Conservation (phyloP, 2,888 invertebrate genomes). For the Nymphalis polychloros region DNA sequence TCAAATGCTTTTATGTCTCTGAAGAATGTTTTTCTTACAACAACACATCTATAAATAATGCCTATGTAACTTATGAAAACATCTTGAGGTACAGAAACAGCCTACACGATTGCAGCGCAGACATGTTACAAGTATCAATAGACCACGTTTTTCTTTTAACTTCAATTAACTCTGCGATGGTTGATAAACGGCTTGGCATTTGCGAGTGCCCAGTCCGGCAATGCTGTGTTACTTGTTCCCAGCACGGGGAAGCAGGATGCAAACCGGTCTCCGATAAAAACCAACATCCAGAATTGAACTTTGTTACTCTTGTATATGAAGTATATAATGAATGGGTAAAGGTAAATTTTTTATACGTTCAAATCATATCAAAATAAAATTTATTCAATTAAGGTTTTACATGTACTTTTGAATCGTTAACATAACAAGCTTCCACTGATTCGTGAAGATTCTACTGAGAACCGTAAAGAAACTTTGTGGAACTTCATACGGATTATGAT, state of each 20-base stretch:
- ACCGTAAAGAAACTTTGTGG: too few relatives aligned
- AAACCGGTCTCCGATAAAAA: conserved; percentile 68
- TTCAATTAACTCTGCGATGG: conserved; percentile 40
- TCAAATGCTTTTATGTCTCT: background rate
- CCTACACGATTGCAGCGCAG: conserved; percentile 1
- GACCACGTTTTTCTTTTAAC: conserved; percentile 23
- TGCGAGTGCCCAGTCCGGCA: conserved; percentile 46
- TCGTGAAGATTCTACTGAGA: too few relatives aligned
- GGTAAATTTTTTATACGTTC: background rate
- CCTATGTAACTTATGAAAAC: background rate
- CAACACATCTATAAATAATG: conserved; percentile 6
- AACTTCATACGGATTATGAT: too few relatives aligned
- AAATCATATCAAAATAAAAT: too few relatives aligned
- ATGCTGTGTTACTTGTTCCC: conserved; percentile 58
- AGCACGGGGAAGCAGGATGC: conserved; percentile 66
- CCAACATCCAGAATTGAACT: conserved; percentile 41
- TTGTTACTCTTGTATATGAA: conserved; percentile 21
- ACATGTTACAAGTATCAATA: conserved; percentile 16
- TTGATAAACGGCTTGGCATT: conserved; percentile 49
- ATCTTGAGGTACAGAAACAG: conserved; percentile 4
- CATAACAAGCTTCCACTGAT: too few relatives aligned
- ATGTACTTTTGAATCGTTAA: background rate
- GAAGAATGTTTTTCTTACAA: background rate
- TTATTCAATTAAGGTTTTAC: background rate
- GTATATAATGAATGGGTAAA: conserved; percentile 7